Evolutionary conservation across 2,113 vertebrate species (phyloP).

Genomic region (Jacana jacana): DNA sequence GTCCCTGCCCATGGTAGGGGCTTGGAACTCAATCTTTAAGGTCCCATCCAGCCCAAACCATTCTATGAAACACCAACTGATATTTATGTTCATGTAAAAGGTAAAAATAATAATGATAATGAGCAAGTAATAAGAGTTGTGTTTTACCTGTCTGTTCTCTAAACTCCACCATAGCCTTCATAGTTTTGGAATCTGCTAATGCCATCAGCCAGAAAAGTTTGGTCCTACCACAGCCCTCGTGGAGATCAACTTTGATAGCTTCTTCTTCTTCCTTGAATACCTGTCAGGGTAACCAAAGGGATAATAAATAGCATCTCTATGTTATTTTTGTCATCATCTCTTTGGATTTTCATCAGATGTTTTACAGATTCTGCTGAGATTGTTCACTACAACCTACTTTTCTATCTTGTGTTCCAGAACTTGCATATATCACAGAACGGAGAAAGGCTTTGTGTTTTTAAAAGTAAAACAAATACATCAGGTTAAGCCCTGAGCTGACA

Average conservation of each 20-base stretch:
- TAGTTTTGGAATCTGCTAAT: constrained; percentile 97
- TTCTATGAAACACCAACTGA: no score
- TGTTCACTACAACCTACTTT: neutral
- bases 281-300: constrained; percentile 70
- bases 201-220: constrained; percentile 99
- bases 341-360: neutral
- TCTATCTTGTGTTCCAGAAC: neutral
- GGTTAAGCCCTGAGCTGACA: neutral
- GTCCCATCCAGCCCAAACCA: no score
- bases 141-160: constrained; percentile 95
- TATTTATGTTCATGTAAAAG: neutral
- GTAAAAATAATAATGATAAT: neutral
- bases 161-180: constrained; percentile 99
- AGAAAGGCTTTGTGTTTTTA: neutral
- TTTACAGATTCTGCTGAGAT: neutral
- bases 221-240: constrained; percentile 97
- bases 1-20: no score
- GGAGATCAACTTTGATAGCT: constrained; percentile 98
- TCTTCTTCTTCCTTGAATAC: constrained; percentile 99
- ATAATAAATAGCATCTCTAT: neutral
- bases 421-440: neutral
- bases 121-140: neutral
- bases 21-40: no score
- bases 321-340: neutral
- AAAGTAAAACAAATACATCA: neutral